Percentiles rank a stretch among this genome's conserved stretches.
Conservation (phyloP, 2,888 invertebrate genomes). For the Epirrita christyi region DNA sequence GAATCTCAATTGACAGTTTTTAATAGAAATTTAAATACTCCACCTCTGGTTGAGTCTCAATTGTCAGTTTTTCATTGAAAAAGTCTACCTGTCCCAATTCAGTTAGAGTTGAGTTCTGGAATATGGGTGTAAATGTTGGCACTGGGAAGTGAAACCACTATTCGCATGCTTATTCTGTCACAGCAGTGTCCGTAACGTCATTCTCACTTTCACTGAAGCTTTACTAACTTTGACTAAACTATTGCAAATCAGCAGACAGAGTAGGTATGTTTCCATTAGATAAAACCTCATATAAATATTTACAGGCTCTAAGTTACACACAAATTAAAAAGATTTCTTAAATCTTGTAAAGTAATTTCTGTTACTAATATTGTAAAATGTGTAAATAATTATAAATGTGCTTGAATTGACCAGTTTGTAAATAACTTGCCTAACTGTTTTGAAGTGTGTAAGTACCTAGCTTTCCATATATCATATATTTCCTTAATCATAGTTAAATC, state of each 20-base stretch:
- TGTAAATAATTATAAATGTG: slow-evolving; percentile 7
- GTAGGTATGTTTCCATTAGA: slow-evolving; percentile 31
- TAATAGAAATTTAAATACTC: too few species aligned
- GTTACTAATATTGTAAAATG: slow-evolving; percentile 7
- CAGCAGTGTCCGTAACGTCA: slow-evolving; percentile 33
- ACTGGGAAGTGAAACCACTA: slow-evolving; percentile 22
- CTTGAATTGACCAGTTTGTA: slow-evolving; percentile 8
- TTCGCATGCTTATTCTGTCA: slow-evolving; percentile 42
- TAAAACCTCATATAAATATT: background rate
- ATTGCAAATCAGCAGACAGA: slow-evolving; percentile 29
- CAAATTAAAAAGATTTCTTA: background rate
- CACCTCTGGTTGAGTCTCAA: too few species aligned
- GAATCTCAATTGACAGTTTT: too few species aligned
- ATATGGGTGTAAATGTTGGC: slow-evolving; percentile 14
- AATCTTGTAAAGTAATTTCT: background rate
- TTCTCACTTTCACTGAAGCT: slow-evolving; percentile 44
- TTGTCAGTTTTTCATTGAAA: too few species aligned
- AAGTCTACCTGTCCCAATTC: too few species aligned
- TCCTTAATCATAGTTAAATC: background rate
- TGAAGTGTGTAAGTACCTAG: slow-evolving; percentile 3
- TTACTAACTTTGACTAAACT: slow-evolving; percentile 44
- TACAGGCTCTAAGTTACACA: background rate
- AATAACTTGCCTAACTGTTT: slow-evolving; percentile 11
- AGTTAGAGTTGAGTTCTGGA: background rate
- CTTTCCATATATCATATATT: background rate